These are phyloP conservation scores for Sylvilagus floridanus DNA, from an alignment of 2,797 vertebrate genomes.

Conservation along the genomic window DNA sequence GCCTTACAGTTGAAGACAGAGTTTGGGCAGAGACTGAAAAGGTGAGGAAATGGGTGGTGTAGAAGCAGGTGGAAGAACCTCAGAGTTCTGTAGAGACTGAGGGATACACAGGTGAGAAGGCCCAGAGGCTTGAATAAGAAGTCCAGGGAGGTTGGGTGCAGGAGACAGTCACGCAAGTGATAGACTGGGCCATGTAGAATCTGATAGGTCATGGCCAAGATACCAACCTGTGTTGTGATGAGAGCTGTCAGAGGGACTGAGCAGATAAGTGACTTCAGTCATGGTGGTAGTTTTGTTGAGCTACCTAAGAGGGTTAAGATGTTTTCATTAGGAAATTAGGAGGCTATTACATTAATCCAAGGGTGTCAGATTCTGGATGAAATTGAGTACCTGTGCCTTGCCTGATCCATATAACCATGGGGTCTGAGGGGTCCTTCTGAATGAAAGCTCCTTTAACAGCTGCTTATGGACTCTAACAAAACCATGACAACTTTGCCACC, in stretches of 20 bases:
- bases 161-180: not conserved
- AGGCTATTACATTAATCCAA: not conserved
- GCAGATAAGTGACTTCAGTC: not conserved
- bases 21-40: not conserved
- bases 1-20: not conserved
- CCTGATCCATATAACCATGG: not conserved
- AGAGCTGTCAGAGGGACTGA: not conserved
- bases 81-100: not conserved
- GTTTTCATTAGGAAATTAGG: not conserved
- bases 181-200: too few species aligned
- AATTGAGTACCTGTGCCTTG: not conserved
- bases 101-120: not conserved
- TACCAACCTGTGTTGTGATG: not conserved
- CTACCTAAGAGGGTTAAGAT: not conserved
- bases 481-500: not conserved
- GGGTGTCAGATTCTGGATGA: not conserved
- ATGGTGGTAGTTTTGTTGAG: not conserved
- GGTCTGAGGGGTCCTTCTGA: not conserved
- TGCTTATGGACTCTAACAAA: not conserved
- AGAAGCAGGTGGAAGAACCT: not conserved
- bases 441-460: not conserved
- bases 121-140: not conserved
- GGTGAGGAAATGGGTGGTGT: not conserved
- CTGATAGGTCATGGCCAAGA: not conserved
- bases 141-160: not conserved